A percentile compares a stretch with the other conserved stretches of the same genome.
These are phyloP conservation scores for Tetheella fluctuosa DNA, from an alignment of 2,888 invertebrate species.

Conservation along the genomic window DNA sequence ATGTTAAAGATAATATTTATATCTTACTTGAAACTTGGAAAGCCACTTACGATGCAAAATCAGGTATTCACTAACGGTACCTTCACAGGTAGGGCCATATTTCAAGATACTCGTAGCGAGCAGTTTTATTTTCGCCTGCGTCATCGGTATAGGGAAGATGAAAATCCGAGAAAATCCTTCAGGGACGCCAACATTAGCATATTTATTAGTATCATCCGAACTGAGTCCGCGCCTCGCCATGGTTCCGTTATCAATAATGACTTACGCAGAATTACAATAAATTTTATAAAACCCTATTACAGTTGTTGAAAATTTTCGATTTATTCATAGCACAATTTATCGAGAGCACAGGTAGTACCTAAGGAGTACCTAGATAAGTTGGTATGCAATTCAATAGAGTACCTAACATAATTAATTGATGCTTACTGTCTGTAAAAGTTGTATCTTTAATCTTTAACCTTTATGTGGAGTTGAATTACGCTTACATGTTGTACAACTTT, in stretches of 20 bases:
- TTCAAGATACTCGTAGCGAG: slow-evolving; percentile 52
- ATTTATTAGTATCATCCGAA: slow-evolving; percentile 74
- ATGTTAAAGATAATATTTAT: slow-evolving; percentile 13
- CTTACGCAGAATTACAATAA: slow-evolving; percentile 58
- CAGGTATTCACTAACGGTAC: slow-evolving; percentile 33
- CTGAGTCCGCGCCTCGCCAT: slow-evolving; percentile 49
- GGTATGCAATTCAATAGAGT: no score
- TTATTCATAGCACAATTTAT: not conserved
- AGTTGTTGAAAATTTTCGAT: not conserved
- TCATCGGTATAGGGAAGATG: slow-evolving; percentile 70
- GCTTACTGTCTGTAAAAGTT: no score
- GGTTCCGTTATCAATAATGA: slow-evolving; percentile 73
- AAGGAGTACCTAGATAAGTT: not conserved
- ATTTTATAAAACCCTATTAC: slow-evolving; percentile 46
- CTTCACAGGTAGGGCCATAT: slow-evolving; percentile 57
- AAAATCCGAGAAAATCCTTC: slow-evolving; percentile 76
- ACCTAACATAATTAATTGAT: no score
- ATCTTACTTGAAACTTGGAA: slow-evolving; percentile 35
- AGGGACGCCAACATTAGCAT: slow-evolving; percentile 76
- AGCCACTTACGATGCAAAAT: slow-evolving; percentile 43
- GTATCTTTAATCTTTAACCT: no score
- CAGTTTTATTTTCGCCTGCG: slow-evolving; percentile 69
- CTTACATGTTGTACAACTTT: no score
- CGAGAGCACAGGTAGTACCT: not conserved
- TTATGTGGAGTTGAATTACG: no score